Conservation (phyloP, 2,888 invertebrate genomes). For the Neoitamus cyanurus region DNA sequence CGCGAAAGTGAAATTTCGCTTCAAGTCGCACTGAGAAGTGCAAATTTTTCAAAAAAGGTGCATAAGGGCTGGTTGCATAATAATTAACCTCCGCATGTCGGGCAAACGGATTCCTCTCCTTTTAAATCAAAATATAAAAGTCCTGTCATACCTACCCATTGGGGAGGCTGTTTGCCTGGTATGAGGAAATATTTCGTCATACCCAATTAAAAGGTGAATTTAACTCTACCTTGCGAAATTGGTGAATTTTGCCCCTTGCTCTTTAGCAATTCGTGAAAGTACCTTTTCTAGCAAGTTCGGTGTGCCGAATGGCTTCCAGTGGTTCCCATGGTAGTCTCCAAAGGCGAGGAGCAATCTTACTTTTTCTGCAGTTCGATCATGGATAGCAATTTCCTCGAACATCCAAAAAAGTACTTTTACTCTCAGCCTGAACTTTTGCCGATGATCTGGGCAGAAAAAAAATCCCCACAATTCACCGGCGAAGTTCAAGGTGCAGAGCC, state of each 20-base stretch:
- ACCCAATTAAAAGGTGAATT: no score
- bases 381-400: neutral
- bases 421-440: neutral
- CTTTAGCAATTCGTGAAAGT: neutral
- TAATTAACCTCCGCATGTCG: no score
- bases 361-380: neutral
- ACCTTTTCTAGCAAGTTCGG: neutral
- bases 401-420: neutral
- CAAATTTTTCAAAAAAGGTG: neutral
- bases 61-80: no score
- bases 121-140: no score
- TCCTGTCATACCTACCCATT: no score
- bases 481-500: neutral
- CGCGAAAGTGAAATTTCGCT: neutral
- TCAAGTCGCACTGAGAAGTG: neutral
- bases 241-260: neutral
- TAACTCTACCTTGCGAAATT: neutral
- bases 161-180: no score
- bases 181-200: no score
- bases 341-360: neutral
- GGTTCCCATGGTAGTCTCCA: neutral
- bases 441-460: neutral
- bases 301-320: neutral
- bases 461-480: neutral
- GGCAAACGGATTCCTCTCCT: no score